These are phyloP conservation scores for Brotula barbata DNA, from an alignment of 2,797 vertebrate genomes.

Conservation along the genomic window DNA sequence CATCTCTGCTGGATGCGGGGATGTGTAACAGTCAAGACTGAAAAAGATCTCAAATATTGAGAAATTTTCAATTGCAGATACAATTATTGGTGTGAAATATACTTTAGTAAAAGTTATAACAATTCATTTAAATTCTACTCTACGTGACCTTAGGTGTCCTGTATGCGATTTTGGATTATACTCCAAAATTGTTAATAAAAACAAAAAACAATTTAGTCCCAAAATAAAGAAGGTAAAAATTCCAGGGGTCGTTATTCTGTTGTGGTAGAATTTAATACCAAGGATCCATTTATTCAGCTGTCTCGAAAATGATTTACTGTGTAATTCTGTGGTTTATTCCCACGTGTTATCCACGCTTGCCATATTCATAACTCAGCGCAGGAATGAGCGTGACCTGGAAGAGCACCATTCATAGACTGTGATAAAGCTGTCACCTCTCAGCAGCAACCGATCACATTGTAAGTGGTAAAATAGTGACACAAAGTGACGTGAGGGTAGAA, in stretches of 20 bases:
- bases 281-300: conserved; percentile 3
- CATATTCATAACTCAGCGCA: conserved; percentile 13
- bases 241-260: too few species aligned
- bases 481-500: conserved; percentile 51
- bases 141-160: too few species aligned
- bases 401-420: conserved; percentile 7
- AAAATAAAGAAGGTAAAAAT: neutral
- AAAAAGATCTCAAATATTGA: conserved; percentile 8
- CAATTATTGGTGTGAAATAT: neutral
- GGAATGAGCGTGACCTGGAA: conserved; percentile 36
- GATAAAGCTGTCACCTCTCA: conserved; percentile 50
- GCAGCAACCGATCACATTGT: conserved; percentile 32
- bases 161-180: too few species aligned
- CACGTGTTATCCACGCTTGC: conserved; percentile 7
- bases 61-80: neutral
- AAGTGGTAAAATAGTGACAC: conserved; percentile 53
- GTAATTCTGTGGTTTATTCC: neutral
- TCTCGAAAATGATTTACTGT: conserved; percentile 6
- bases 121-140: neutral
- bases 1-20: neutral
- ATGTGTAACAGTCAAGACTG: neutral
- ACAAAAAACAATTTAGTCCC: too few species aligned
- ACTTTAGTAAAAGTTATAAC: neutral
- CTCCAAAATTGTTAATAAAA: too few species aligned
- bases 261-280: neutral